Conservation (phyloP, 2,797 vertebrate genomes). For the Anabacerthia variegaticeps region DNA sequence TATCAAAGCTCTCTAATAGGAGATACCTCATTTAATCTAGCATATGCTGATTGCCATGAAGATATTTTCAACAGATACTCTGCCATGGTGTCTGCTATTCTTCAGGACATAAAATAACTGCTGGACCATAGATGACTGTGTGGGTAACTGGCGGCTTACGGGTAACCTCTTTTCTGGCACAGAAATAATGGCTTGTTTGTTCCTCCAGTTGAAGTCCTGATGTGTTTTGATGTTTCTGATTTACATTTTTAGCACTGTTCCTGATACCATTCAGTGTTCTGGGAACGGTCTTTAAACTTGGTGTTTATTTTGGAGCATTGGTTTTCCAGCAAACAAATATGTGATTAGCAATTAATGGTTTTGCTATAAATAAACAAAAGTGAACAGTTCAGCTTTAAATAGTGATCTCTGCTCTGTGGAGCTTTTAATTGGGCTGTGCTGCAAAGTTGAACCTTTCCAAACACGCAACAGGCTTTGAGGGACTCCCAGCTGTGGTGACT, state of each 20-base stretch:
- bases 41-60: not conserved
- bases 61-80: constrained; percentile 7
- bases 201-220: constrained; percentile 6
- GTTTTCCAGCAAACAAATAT: constrained; percentile 35
- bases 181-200: constrained; percentile 51
- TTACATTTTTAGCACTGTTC: constrained; percentile 28
- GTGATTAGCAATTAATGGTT: constrained; percentile 53
- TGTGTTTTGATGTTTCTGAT: constrained; percentile 63
- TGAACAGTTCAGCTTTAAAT: not conserved
- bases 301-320: constrained; percentile 24
- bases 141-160: not conserved
- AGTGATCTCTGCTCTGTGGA: constrained; percentile 3
- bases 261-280: constrained; percentile 7
- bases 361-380: constrained; percentile 53
- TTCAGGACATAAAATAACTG: constrained; percentile 3
- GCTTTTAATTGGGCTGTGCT: not conserved
- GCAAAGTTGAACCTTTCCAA: not conserved
- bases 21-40: not conserved
- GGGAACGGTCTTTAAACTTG: constrained; percentile 30
- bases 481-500: not conserved
- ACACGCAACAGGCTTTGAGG: not conserved
- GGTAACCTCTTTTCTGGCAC: constrained; percentile 51
- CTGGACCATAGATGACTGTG: constrained; percentile 30
- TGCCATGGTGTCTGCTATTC: not conserved
- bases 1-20: not conserved